phyloP scores from a whole-genome alignment of 2,113 vertebrate species.

The Columba janthina region DNA sequence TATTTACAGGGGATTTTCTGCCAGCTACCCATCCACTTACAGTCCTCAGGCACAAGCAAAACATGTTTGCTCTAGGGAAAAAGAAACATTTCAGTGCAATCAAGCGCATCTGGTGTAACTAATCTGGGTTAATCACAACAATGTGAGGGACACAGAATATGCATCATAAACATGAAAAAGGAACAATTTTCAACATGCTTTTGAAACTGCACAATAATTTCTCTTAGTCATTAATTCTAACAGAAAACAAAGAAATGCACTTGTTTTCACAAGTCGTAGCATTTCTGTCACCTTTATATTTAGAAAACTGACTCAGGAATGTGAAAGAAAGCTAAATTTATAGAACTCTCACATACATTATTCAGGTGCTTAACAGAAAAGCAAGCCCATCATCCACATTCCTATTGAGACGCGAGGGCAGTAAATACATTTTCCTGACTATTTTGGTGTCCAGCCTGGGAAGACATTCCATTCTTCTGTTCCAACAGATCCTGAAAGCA shows the following conservation, averaged over 20 bases:
- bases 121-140: slow-evolving; percentile 75
- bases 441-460: slow-evolving; percentile 70
- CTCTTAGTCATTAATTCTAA: slow-evolving; percentile 59
- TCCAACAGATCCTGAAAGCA: slow-evolving; percentile 66
- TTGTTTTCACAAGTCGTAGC: slow-evolving; percentile 49
- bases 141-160: slow-evolving; percentile 71
- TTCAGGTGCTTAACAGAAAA: slow-evolving; percentile 46
- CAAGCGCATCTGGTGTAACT: slow-evolving; percentile 72
- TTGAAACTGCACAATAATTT: slow-evolving; percentile 64
- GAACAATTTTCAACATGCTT: slow-evolving; percentile 72
- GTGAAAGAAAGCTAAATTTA: slow-evolving; percentile 45
- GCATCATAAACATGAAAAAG: slow-evolving; percentile 66
- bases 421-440: slow-evolving; percentile 67
- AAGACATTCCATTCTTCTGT: slow-evolving; percentile 63
- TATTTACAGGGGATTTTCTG: slow-evolving; percentile 66
- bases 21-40: slow-evolving; percentile 68
- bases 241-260: slow-evolving; percentile 61
- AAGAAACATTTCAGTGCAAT: slow-evolving; percentile 78
- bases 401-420: slow-evolving; percentile 60
- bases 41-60: slow-evolving; percentile 76
- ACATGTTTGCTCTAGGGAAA: slow-evolving; percentile 73
- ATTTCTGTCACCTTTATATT: slow-evolving; percentile 30
- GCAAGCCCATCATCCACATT: slow-evolving; percentile 38
- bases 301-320: slow-evolving; percentile 50
- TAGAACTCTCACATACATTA: slow-evolving; percentile 33